Conservation (phyloP, 2,113 vertebrate species). For the Procavia capensis region DNA sequence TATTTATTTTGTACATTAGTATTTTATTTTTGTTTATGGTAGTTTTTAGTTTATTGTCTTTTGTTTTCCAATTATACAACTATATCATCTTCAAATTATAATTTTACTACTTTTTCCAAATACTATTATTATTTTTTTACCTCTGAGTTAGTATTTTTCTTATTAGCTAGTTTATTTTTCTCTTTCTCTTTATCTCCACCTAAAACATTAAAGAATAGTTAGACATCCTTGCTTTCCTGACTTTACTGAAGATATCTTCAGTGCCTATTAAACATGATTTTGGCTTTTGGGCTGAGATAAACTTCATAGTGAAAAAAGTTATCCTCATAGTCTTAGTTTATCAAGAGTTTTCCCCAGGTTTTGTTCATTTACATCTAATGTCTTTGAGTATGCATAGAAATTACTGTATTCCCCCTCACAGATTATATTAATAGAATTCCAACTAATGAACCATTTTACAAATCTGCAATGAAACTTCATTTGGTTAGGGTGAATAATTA, state of each 20-base stretch:
- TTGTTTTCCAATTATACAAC: neutral
- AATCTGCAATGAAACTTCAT: neutral
- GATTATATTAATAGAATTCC: neutral
- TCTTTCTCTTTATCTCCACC: neutral
- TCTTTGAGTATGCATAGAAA: neutral
- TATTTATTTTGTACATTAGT: neutral
- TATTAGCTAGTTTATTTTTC: neutral
- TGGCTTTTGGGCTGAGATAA: neutral
- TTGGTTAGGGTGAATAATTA: neutral
- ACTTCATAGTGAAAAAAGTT: neutral
- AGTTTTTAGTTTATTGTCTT: neutral
- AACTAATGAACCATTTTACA: too few species aligned
- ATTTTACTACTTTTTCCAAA: neutral
- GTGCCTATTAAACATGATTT: neutral
- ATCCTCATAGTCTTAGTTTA: neutral
- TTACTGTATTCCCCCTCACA: neutral
- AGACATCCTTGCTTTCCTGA: neutral
- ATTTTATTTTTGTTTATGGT: neutral
- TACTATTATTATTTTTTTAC: neutral
- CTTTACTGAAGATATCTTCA: neutral
- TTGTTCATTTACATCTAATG: neutral
- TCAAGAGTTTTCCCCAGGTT: slow-evolving; percentile 8
- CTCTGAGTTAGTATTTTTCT: neutral
- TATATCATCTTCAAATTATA: neutral
- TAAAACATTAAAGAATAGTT: slow-evolving; percentile 34